Evolutionary conservation across 2,113 vertebrate genomes (phyloP).

Genomic region (Corythornis madagascariensis): DNA sequence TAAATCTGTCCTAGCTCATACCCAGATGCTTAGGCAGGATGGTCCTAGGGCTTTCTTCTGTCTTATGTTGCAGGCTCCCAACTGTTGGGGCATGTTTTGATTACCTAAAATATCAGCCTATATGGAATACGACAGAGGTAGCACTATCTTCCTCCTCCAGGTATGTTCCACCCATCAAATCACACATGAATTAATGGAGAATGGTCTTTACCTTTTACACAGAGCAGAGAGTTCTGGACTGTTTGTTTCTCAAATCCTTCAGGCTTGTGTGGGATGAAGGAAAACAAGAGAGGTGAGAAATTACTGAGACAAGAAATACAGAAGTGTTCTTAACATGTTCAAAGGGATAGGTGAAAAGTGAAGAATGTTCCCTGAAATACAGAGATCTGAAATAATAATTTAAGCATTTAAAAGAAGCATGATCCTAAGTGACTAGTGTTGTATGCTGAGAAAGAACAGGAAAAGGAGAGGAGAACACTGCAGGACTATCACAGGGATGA

Average conservation of each 20-base stretch:
- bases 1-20: background rate
- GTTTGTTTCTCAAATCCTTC: conserved; percentile 75
- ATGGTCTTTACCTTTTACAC: conserved; percentile 69
- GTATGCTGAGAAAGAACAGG: background rate
- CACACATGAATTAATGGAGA: background rate
- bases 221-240: conserved; percentile 67
- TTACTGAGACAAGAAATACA: background rate
- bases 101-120: background rate
- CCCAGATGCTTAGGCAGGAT: background rate
- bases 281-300: conserved; percentile 7
- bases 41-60: background rate
- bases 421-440: background rate
- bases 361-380: background rate
- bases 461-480: background rate
- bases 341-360: background rate
- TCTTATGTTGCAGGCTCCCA: background rate
- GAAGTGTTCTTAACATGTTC: background rate
- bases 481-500: background rate
- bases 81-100: background rate
- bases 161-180: background rate
- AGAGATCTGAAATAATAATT: background rate
- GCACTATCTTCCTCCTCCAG: background rate
- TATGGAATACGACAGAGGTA: background rate
- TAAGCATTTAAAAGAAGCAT: background rate
- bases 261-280: conserved; percentile 56